Percentiles rank a stretch among this genome's conserved stretches.
These are phyloP conservation scores for Sylvia borin DNA, from an alignment of 2,797 vertebrate genomes.

Conservation along the genomic window DNA sequence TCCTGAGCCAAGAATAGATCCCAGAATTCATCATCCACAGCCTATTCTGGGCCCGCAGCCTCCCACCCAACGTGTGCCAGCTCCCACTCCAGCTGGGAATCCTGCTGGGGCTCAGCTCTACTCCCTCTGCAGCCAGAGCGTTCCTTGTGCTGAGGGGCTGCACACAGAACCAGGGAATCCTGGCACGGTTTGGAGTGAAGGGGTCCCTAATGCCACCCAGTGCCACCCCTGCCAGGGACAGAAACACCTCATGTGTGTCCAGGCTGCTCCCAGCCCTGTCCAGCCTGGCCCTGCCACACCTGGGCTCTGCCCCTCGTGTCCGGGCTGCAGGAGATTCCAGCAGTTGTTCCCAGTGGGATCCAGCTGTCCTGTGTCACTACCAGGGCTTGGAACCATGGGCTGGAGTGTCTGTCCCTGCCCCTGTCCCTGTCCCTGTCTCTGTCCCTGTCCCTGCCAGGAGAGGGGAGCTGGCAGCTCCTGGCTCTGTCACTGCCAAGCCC, in stretches of 20 bases:
- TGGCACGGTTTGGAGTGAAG: fast-evolving
- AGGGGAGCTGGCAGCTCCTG: background rate
- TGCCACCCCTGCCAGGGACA: background rate
- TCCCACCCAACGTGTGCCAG: background rate
- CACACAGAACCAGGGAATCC: fast-evolving
- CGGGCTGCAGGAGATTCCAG: background rate
- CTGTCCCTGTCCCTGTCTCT: too few relatives aligned
- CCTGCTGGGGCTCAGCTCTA: background rate
- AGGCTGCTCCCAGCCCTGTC: background rate
- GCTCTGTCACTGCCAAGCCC: background rate
- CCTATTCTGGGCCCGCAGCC: constrained; percentile 19
- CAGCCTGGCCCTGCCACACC: background rate
- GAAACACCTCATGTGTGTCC: background rate
- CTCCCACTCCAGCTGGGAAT: background rate
- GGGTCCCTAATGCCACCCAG: background rate
- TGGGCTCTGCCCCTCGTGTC: background rate
- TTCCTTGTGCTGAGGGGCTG: background rate
- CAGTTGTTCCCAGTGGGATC: background rate
- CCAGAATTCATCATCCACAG: background rate
- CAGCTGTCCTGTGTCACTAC: background rate
- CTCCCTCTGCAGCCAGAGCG: background rate
- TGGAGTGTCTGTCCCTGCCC: background rate
- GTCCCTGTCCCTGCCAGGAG: background rate
- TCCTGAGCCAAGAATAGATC: constrained; percentile 27
- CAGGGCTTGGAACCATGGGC: fast-evolving